Evolutionary conservation across 2,888 invertebrate species (phyloP).

Genomic region (Pollenia angustigena): DNA sequence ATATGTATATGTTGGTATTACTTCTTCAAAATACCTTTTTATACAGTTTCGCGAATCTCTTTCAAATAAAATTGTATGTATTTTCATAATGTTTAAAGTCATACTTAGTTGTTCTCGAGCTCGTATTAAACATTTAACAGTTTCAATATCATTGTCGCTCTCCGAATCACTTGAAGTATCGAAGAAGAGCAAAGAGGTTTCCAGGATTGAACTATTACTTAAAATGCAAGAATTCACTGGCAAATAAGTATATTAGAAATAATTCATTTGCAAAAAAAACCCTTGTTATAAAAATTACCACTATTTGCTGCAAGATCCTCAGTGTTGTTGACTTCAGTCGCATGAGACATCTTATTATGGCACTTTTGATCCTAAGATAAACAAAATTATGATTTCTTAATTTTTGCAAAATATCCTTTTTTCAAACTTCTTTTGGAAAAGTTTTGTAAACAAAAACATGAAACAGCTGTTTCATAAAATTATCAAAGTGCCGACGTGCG

Average conservation of each 20-base stretch:
- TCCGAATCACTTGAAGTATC: slow-evolving; percentile 34
- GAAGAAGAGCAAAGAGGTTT: slow-evolving; percentile 27
- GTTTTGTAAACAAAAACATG: too few relatives aligned
- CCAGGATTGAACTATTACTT: slow-evolving; percentile 9
- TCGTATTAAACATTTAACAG: slow-evolving; percentile 4
- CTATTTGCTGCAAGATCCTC: slow-evolving; percentile 21
- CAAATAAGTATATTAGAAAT: slow-evolving; percentile 15
- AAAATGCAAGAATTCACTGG: slow-evolving; percentile 13
- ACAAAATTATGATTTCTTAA: slow-evolving; percentile 23
- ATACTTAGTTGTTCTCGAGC: slow-evolving; percentile 4
- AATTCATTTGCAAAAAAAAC: slow-evolving; percentile 6
- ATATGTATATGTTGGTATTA: slow-evolving; percentile 14
- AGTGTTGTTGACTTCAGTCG: slow-evolving; percentile 16
- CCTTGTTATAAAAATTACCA: neutral
- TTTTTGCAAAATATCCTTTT: too few relatives aligned
- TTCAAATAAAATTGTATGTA: slow-evolving; percentile 6
- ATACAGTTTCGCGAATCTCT: slow-evolving; percentile 25
- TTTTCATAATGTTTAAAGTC: slow-evolving; percentile 10
- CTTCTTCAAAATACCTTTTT: slow-evolving; percentile 25
- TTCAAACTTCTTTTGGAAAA: too few relatives aligned
- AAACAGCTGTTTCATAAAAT: too few relatives aligned
- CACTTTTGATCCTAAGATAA: slow-evolving; percentile 12
- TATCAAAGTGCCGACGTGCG: too few relatives aligned
- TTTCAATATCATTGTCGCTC: slow-evolving; percentile 27
- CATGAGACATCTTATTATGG: slow-evolving; percentile 26